Percentiles rank a stretch among this genome's conserved stretches.
Conservation (phyloP, 2,888 invertebrate species). For the Ommatoiulus sabulosus region DNA sequence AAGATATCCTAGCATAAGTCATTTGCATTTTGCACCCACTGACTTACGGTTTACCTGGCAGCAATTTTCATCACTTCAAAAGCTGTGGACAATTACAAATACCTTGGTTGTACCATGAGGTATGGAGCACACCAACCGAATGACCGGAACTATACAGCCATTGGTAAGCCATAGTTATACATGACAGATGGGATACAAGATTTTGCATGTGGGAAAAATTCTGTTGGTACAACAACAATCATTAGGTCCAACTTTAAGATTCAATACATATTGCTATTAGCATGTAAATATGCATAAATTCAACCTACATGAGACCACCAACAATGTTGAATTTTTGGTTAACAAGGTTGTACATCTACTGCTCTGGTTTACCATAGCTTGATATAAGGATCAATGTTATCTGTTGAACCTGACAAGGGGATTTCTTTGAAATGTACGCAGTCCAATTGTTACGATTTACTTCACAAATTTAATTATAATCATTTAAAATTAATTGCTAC, state of each 20-base stretch:
- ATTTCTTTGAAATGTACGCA: not conserved
- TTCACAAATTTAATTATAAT: no score
- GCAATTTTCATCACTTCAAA: slow-evolving; percentile 53
- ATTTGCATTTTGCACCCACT: slow-evolving; percentile 35
- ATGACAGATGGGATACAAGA: not conserved
- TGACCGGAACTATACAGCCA: not conserved
- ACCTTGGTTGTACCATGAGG: slow-evolving; percentile 48
- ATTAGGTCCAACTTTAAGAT: not conserved
- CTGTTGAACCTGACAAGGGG: not conserved
- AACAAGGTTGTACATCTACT: slow-evolving; percentile 4
- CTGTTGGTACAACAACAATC: not conserved
- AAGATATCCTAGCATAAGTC: slow-evolving; percentile 30
- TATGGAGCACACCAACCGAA: slow-evolving; percentile 44
- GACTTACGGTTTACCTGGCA: slow-evolving; percentile 45
- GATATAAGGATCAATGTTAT: not conserved
- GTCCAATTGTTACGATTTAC: no score
- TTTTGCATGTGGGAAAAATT: not conserved
- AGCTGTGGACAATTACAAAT: slow-evolving; percentile 50
- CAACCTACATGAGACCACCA: not conserved
- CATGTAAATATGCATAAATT: not conserved
- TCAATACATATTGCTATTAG: not conserved
- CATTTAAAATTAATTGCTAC: no score
- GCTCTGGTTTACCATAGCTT: not conserved
- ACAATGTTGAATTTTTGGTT: not conserved
- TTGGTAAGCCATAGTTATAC: slow-evolving; percentile 38